Evolutionary conservation across 2,113 vertebrate genomes (phyloP).

Genomic region (Planiliza haematocheilus): DNA sequence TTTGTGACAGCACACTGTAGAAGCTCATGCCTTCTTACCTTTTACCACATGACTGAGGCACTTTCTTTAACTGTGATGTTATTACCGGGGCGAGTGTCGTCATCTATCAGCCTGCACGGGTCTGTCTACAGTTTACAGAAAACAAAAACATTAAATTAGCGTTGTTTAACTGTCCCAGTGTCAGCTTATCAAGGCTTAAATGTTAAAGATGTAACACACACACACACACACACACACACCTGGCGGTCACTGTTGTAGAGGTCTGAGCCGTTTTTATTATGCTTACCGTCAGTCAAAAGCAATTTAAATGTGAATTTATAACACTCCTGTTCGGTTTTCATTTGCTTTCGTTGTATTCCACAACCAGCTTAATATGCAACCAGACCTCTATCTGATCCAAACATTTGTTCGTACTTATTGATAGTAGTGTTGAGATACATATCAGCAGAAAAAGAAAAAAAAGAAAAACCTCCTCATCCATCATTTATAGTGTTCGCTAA

Average conservation of each 20-base stretch:
- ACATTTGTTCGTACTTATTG: conserved; percentile 59
- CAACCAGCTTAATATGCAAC: conserved; percentile 78
- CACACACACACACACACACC: conserved; percentile 69
- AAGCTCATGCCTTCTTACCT: background rate
- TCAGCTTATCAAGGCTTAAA: conserved; percentile 76
- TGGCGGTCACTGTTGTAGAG: conserved; percentile 59
- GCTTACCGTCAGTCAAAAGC: conserved; percentile 48
- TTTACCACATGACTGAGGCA: too few relatives aligned
- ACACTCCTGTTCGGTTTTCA: conserved; percentile 31
- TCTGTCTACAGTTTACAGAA: conserved; percentile 71
- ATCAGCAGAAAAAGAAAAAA: conserved; percentile 40
- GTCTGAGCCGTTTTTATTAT: conserved; percentile 61
- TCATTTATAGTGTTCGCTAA: conserved; percentile 61
- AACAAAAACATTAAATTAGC: conserved; percentile 20
- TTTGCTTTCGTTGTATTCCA: conserved; percentile 62
- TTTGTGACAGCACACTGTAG: too few relatives aligned
- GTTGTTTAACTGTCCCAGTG: conserved; percentile 51
- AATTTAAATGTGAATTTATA: conserved; percentile 64
- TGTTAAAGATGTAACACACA: conserved; percentile 51
- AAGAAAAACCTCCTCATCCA: conserved; percentile 43
- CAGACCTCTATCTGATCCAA: conserved; percentile 65
- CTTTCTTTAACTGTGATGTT: conserved; percentile 23
- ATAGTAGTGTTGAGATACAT: conserved; percentile 61
- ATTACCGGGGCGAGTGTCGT: conserved; percentile 47
- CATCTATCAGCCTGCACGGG: conserved; percentile 59